Percentiles rank a stretch among this genome's conserved stretches.
phyloP scores from a whole-genome alignment of 2,113 vertebrate genomes.

The Paralichthys olivaceus region DNA sequence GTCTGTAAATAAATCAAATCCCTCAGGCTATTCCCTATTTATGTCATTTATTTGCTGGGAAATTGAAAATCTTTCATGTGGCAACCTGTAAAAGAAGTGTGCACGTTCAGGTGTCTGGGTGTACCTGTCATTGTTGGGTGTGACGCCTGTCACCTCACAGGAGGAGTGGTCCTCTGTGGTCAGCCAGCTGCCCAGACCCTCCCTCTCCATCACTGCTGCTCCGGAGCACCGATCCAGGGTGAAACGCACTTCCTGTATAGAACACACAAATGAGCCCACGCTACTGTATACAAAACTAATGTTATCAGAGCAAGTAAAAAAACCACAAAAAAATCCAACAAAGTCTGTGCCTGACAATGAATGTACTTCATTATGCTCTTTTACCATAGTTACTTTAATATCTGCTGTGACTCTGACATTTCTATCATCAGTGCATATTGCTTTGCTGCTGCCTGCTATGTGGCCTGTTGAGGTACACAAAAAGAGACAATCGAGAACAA shows the following conservation, averaged over 20 bases:
- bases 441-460: no score
- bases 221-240: conserved; percentile 86
- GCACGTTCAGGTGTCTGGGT: neutral
- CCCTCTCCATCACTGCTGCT: conserved; percentile 83
- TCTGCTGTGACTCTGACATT: no score
- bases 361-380: neutral
- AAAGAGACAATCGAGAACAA: no score
- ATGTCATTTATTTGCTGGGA: no score
- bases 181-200: conserved; percentile 87
- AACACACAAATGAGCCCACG: neutral
- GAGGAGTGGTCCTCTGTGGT: conserved; percentile 85
- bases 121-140: conserved; percentile 84
- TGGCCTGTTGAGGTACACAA: no score
- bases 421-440: no score
- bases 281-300: neutral
- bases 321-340: neutral
- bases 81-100: no score
- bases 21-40: no score
- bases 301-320: neutral
- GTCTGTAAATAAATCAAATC: no score
- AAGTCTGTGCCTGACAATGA: neutral
- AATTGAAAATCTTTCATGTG: no score
- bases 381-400: no score
- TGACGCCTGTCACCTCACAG: conserved; percentile 85
- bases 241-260: conserved; percentile 84